phyloP scores from a whole-genome alignment of 2,797 vertebrate genomes.

The Gila robusta region DNA sequence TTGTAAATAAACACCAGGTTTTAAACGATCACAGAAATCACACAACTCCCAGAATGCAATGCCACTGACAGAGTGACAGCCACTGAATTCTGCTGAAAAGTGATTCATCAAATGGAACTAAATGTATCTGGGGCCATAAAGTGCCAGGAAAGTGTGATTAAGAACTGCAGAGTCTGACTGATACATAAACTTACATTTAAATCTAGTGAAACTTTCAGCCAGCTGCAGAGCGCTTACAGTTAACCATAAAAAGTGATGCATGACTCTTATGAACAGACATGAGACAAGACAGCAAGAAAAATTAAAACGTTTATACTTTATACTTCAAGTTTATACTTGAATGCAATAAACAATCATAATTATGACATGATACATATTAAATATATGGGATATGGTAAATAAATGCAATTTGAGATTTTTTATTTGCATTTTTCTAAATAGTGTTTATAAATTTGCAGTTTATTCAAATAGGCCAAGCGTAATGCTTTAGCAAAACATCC shows the following conservation, averaged over 20 bases:
- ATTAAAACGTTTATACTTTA: background rate
- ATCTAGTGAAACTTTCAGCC: conserved; percentile 54
- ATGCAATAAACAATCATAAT: background rate
- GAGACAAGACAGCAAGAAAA: background rate
- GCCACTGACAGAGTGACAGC: background rate
- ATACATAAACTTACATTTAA: conserved; percentile 55
- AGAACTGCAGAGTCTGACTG: conserved; percentile 57
- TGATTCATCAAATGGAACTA: conserved; percentile 60
- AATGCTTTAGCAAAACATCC: background rate
- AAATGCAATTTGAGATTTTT: background rate
- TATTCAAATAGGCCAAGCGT: background rate
- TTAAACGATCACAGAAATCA: background rate
- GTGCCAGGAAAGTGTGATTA: conserved; percentile 58
- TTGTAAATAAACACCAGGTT: conserved; percentile 24
- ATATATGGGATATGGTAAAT: background rate
- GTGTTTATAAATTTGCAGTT: background rate
- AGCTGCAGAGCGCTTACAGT: conserved; percentile 39
- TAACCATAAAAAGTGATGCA: conserved; percentile 60
- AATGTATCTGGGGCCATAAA: conserved; percentile 35
- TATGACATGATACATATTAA: background rate
- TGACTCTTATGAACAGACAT: conserved; percentile 21
- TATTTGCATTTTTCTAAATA: background rate
- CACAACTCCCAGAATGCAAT: conserved; percentile 17
- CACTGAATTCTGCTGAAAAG: conserved; percentile 53
- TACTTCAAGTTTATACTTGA: background rate